phyloP scores from a whole-genome alignment of 1,140 invertebrate species.

The Trissolcus basalis region DNA sequence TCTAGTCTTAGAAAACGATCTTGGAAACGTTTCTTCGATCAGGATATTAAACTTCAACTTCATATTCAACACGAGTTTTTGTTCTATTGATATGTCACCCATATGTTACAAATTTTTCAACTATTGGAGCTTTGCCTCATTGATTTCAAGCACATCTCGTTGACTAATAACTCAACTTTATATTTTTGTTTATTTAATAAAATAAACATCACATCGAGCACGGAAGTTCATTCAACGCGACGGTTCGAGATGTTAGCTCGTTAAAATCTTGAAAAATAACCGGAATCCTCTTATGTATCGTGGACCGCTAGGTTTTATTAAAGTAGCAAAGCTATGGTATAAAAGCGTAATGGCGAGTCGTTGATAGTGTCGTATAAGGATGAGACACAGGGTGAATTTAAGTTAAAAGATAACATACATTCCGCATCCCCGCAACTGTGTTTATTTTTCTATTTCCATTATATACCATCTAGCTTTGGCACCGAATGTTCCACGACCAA shows the following conservation, averaged over 20 bases:
- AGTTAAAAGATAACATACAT: constrained; percentile 60
- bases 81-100: too few relatives aligned
- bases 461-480: constrained; percentile 32
- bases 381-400: constrained; percentile 52
- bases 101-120: too few relatives aligned
- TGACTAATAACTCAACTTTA: too few relatives aligned
- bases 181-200: too few relatives aligned
- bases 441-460: constrained; percentile 56
- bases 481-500: constrained; percentile 11
- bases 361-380: constrained; percentile 53
- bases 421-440: constrained; percentile 45
- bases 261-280: constrained; percentile 64
- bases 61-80: too few relatives aligned
- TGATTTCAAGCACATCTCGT: too few relatives aligned
- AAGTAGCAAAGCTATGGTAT: constrained; percentile 59
- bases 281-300: constrained; percentile 60
- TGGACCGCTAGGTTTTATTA: constrained; percentile 60
- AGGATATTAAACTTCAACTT: too few relatives aligned
- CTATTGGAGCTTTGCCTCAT: too few relatives aligned
- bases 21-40: too few relatives aligned
- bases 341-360: constrained; percentile 59
- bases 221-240: constrained; percentile 52
- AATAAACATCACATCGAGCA: constrained; percentile 15
- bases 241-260: constrained; percentile 53
- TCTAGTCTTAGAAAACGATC: too few relatives aligned